Conservation (phyloP, 2,888 invertebrate genomes). For the Nomada ferruginata region DNA sequence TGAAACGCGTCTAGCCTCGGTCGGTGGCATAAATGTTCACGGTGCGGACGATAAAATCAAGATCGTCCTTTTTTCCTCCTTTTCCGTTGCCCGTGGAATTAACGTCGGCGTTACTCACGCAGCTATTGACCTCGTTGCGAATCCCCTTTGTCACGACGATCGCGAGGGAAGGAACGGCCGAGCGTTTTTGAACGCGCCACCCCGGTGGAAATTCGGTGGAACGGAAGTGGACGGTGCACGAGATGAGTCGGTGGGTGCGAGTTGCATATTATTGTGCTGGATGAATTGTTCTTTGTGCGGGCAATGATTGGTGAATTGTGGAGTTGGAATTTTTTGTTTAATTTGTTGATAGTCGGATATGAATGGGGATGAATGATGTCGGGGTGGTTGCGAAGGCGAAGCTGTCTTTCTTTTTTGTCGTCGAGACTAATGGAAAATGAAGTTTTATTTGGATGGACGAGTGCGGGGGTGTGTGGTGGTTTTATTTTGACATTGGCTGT, state of each 20-base stretch:
- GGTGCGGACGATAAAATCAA: conserved; percentile 46
- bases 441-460: too few relatives aligned
- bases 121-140: conserved; percentile 55
- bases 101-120: conserved; percentile 47
- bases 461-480: too few relatives aligned
- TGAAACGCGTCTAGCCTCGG: conserved; percentile 1
- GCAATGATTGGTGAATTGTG: conserved; percentile 14
- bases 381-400: background rate
- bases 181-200: conserved; percentile 11
- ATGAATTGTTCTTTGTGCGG: conserved; percentile 2
- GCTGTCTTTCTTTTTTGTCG: background rate
- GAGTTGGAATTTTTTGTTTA: background rate
- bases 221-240: conserved; percentile 2
- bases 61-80: conserved; percentile 43
- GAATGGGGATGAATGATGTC: background rate
- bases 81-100: conserved; percentile 29
- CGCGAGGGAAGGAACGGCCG: conserved; percentile 16
- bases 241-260: background rate
- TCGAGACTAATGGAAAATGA: too few relatives aligned
- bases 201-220: conserved; percentile 12
- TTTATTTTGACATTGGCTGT: too few relatives aligned
- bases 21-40: conserved; percentile 42
- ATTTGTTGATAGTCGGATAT: background rate
- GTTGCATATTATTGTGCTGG: conserved; percentile 6
- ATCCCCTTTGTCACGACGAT: conserved; percentile 39